Conservation (phyloP, 2,888 invertebrate species). For the Drosophila algonquin region DNA sequence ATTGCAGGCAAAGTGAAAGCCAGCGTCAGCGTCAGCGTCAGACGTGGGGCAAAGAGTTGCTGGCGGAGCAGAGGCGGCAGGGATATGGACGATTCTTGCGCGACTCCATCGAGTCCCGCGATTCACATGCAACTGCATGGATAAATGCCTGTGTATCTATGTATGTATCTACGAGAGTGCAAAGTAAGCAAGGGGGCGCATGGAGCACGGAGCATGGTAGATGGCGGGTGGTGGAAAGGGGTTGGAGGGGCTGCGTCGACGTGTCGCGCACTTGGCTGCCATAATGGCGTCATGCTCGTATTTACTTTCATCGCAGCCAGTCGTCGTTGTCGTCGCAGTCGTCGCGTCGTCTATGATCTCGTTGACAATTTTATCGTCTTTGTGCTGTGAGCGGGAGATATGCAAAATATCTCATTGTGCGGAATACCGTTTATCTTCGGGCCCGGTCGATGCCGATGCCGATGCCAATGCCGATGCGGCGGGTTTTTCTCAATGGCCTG, state of each 20-base stretch:
- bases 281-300: constrained; percentile 79
- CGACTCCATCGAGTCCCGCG: constrained; percentile 26
- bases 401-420: constrained; percentile 77
- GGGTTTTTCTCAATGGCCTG: constrained; percentile 6
- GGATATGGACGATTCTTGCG: constrained; percentile 22
- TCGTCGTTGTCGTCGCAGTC: constrained; percentile 46
- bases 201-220: neutral
- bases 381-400: constrained; percentile 64
- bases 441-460: constrained; percentile 1
- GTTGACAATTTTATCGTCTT: constrained; percentile 80
- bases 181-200: neutral
- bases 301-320: constrained; percentile 76
- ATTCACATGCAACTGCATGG: constrained; percentile 40
- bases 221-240: neutral
- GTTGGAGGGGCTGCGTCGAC: constrained; percentile 34
- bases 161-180: constrained; percentile 19
- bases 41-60: constrained; percentile 12
- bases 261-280: constrained; percentile 67
- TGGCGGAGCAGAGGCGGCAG: constrained; percentile 5
- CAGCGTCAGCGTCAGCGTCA: constrained; percentile 38
- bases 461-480: neutral
- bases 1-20: constrained; percentile 41
- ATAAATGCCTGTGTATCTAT: constrained; percentile 17
- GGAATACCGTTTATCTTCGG: constrained; percentile 61
- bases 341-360: constrained; percentile 70